Conservation (phyloP, 2,113 vertebrate species). For the Leiothrix lutea region DNA sequence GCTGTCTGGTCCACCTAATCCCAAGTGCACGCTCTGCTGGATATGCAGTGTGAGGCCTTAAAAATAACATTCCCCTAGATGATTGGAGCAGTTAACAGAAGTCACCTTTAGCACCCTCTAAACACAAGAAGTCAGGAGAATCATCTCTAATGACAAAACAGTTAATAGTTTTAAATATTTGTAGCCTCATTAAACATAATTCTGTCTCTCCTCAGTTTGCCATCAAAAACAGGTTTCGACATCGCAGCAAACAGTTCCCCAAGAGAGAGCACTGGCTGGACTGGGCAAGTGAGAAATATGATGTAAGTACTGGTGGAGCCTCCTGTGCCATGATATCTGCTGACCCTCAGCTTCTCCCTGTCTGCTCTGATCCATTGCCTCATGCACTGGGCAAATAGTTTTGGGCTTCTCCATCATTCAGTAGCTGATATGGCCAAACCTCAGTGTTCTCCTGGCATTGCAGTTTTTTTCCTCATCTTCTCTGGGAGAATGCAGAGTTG, state of each 20-base stretch:
- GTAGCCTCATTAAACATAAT: background rate
- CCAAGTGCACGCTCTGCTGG: background rate
- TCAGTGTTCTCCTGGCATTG: background rate
- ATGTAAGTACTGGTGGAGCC: slow-evolving; percentile 69
- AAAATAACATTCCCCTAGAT: background rate
- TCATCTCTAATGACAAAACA: background rate
- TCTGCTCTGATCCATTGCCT: background rate
- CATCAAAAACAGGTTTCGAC: slow-evolving; percentile 84
- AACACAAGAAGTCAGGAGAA: background rate
- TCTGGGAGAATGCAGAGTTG: background rate
- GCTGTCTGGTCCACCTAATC: background rate
- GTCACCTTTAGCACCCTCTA: background rate
- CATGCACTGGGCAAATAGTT: background rate
- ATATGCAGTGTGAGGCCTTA: background rate
- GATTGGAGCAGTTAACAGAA: background rate
- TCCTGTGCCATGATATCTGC: background rate
- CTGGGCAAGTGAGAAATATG: slow-evolving; percentile 92
- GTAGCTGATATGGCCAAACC: background rate
- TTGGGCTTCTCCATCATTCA: background rate
- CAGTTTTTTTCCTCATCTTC: background rate
- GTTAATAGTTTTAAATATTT: background rate
- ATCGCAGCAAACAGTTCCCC: slow-evolving; percentile 80
- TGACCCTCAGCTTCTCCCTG: background rate
- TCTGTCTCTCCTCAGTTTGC: slow-evolving; percentile 82
- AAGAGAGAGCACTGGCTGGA: slow-evolving; percentile 94